A percentile compares a stretch with the other conserved stretches of the same genome.
These are phyloP conservation scores for Rhizomys pruinosus DNA, from an alignment of 2,113 vertebrate genomes.

Conservation along the genomic window DNA sequence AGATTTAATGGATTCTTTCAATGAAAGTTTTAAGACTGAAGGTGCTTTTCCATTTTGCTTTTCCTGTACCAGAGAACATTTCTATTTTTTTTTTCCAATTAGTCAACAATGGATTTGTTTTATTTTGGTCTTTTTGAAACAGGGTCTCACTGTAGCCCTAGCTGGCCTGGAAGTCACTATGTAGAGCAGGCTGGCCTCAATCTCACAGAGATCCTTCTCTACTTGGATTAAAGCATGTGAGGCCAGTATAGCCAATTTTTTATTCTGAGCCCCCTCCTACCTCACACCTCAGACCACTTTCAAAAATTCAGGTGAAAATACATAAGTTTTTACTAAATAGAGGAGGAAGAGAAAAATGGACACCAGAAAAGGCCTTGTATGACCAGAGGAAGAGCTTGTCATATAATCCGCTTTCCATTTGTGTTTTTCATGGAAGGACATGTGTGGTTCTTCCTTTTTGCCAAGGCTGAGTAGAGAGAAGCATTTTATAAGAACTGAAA, in stretches of 20 bases:
- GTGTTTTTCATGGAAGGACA: neutral
- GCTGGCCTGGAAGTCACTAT: too few species aligned
- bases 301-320: neutral
- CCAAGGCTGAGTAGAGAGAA: neutral
- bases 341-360: neutral
- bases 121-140: too few species aligned
- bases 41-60: neutral
- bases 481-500: conserved; percentile 3
- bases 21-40: conserved; percentile 9
- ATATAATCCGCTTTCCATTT: neutral
- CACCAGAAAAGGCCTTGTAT: neutral
- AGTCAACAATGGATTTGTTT: too few species aligned
- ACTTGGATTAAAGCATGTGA: too few species aligned
- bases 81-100: neutral
- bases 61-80: neutral
- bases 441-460: neutral
- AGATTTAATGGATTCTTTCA: neutral
- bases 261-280: neutral
- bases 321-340: neutral
- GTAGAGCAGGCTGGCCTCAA: too few species aligned
- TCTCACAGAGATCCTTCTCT: too few species aligned
- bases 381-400: neutral
- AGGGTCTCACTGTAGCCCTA: too few species aligned
- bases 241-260: conserved; percentile 9
- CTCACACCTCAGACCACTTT: neutral